Evolutionary conservation across 2,888 invertebrate genomes (phyloP).

Genomic region (Horisme vitalbata): DNA sequence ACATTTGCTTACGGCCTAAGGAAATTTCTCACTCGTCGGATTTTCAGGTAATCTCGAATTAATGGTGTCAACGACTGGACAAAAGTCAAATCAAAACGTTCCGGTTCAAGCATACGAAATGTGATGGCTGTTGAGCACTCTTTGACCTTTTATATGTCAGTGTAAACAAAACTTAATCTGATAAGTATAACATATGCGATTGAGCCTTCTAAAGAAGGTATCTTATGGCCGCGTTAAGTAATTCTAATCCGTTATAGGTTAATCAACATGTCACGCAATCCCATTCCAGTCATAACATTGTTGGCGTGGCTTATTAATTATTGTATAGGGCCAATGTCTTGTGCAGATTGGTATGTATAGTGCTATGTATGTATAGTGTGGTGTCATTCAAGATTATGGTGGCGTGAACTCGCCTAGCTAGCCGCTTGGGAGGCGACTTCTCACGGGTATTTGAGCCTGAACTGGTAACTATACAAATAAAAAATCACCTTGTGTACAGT

Average conservation of each 20-base stretch:
- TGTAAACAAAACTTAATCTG: constrained; percentile 40
- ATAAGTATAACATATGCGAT: constrained; percentile 38
- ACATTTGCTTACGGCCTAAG: constrained; percentile 72
- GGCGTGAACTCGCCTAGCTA: constrained; percentile 39
- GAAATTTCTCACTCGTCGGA: constrained; percentile 79
- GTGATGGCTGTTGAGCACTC: constrained; percentile 39
- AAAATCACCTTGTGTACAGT: constrained; percentile 78
- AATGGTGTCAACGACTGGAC: constrained; percentile 63
- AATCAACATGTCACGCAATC: constrained; percentile 46
- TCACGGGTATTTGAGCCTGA: constrained; percentile 79
- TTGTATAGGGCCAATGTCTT: constrained; percentile 51
- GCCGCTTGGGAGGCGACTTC: constrained; percentile 61
- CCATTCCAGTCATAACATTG: constrained; percentile 43
- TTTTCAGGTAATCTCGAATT: constrained; percentile 77
- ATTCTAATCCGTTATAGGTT: constrained; percentile 34
- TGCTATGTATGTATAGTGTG: constrained; percentile 37
- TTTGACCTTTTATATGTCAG: constrained; percentile 41
- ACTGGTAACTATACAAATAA: constrained; percentile 75
- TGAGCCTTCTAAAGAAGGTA: constrained; percentile 28
- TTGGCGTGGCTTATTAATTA: constrained; percentile 47
- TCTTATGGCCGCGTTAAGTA: constrained; percentile 32
- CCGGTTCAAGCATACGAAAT: constrained; percentile 41
- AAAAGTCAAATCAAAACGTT: constrained; percentile 51
- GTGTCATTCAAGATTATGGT: constrained; percentile 73
- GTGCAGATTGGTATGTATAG: constrained; percentile 51